These are phyloP conservation scores for Pluvialis apricaria DNA, from an alignment of 2,113 vertebrate species.

Conservation along the genomic window DNA sequence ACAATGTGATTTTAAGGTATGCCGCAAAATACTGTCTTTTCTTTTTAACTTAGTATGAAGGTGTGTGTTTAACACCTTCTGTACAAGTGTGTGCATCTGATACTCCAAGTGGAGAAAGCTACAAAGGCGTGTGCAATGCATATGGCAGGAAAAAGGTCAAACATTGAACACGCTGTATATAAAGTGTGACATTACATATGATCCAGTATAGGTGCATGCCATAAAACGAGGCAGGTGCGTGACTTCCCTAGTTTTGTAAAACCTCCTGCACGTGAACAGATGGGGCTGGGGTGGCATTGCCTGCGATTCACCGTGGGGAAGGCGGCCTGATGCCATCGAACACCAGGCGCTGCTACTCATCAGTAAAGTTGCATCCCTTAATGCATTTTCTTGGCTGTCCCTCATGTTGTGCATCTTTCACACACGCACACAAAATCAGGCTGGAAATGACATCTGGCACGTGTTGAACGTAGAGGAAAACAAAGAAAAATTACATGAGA, in stretches of 20 bases:
- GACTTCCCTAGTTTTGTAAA: neutral
- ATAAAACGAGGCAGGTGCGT: neutral
- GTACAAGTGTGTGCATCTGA: neutral
- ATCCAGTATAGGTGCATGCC: neutral
- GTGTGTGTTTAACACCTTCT: neutral
- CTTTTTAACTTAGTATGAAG: neutral
- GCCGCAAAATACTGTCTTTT: neutral
- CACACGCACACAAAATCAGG: neutral
- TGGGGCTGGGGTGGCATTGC: slow-evolving; percentile 3
- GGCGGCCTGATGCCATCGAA: neutral
- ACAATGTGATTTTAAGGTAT: neutral
- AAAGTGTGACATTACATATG: neutral
- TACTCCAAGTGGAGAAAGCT: neutral
- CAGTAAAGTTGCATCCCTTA: neutral
- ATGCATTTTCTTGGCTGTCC: neutral
- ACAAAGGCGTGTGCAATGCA: neutral
- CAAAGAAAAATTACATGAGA: neutral
- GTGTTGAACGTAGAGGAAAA: neutral
- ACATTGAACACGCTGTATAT: fast-evolving
- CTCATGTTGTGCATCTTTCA: neutral
- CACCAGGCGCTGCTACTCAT: slow-evolving; percentile 17
- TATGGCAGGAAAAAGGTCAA: neutral
- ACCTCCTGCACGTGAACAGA: neutral
- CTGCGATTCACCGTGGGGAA: neutral
- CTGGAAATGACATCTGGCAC: slow-evolving; percentile 25